A percentile compares a stretch with the other conserved stretches of the same genome.
Evolutionary conservation across 2,888 invertebrate species (phyloP).

Genomic region (Sminthurides aquaticus): DNA sequence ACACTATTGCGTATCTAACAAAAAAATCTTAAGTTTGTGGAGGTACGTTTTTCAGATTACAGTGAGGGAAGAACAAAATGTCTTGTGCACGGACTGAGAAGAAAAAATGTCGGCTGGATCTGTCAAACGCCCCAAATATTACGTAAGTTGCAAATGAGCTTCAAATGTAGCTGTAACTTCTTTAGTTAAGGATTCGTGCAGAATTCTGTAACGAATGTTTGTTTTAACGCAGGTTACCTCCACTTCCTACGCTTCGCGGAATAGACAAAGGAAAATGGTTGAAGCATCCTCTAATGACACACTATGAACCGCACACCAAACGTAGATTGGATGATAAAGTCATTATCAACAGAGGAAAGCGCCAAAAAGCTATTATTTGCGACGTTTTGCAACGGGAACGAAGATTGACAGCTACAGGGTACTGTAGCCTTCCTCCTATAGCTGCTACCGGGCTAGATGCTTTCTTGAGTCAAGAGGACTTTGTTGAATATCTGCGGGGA

Average conservation of each 20-base stretch:
- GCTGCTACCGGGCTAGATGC: conserved; percentile 22
- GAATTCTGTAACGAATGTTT: too few species aligned
- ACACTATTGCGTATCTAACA: too few species aligned
- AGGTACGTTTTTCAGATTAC: background rate
- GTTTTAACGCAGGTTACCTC: background rate
- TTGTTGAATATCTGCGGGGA: conserved; percentile 36
- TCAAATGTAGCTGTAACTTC: background rate
- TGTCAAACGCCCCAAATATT: background rate
- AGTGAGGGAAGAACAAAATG: background rate
- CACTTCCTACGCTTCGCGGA: background rate
- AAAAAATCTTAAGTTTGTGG: too few species aligned
- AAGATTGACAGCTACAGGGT: background rate
- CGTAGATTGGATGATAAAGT: conserved; percentile 32
- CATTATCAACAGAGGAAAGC: conserved; percentile 31
- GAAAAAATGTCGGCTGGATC: background rate
- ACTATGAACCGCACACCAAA: conserved; percentile 28
- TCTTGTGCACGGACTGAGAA: background rate
- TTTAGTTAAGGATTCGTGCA: background rate
- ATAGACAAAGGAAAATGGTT: conserved; percentile 21
- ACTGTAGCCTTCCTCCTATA: background rate
- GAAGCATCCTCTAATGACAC: conserved; percentile 32
- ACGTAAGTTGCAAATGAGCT: background rate
- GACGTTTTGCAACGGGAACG: background rate
- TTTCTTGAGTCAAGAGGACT: conserved; percentile 39
- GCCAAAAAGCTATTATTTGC: conserved; percentile 23